phyloP scores from a whole-genome alignment of 2,797 vertebrate species.

The Chelon auratus region DNA sequence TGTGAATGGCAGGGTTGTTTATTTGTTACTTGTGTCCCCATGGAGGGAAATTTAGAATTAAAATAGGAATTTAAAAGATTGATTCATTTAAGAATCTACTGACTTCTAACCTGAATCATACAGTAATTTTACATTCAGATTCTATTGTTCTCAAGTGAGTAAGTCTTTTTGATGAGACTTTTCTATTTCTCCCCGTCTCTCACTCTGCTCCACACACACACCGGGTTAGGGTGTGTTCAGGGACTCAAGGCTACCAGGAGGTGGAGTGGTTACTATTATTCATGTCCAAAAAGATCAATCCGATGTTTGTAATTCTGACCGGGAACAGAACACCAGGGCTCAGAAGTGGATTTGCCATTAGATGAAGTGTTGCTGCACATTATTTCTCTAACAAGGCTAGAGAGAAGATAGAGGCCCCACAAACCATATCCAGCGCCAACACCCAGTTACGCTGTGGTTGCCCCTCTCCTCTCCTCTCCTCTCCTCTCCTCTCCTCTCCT shows the following conservation, averaged over 20 bases:
- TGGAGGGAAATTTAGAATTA: slow-evolving; percentile 21
- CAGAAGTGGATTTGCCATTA: slow-evolving; percentile 63
- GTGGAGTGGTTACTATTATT: slow-evolving; percentile 59
- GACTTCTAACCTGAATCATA: slow-evolving; percentile 4
- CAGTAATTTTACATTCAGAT: slow-evolving; percentile 8
- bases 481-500: slow-evolving; percentile 21
- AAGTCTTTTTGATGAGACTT: slow-evolving; percentile 24
- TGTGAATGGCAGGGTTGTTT: slow-evolving; percentile 34
- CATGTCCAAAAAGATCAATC: slow-evolving; percentile 52
- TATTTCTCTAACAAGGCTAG: slow-evolving; percentile 60
- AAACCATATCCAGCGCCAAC: slow-evolving; percentile 73
- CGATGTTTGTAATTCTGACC: slow-evolving; percentile 54
- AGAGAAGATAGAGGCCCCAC: slow-evolving; percentile 67
- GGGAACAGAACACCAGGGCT: slow-evolving; percentile 20
- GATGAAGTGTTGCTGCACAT: slow-evolving; percentile 59
- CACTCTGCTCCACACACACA: neutral
- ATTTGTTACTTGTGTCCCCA: slow-evolving; percentile 33
- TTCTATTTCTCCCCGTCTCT: slow-evolving; percentile 9
- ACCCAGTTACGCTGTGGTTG: slow-evolving; percentile 71
- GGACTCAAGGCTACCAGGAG: slow-evolving; percentile 42
- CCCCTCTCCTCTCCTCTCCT: slow-evolving; percentile 24
- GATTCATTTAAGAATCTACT: slow-evolving; percentile 8
- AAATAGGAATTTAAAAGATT: slow-evolving; percentile 20
- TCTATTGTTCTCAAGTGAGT: slow-evolving; percentile 12
- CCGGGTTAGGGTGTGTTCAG: slow-evolving; percentile 58